Base-by-base conservation (phyloP, 2,797 vertebrate genomes). In the Acanthurus tractus region DNA sequence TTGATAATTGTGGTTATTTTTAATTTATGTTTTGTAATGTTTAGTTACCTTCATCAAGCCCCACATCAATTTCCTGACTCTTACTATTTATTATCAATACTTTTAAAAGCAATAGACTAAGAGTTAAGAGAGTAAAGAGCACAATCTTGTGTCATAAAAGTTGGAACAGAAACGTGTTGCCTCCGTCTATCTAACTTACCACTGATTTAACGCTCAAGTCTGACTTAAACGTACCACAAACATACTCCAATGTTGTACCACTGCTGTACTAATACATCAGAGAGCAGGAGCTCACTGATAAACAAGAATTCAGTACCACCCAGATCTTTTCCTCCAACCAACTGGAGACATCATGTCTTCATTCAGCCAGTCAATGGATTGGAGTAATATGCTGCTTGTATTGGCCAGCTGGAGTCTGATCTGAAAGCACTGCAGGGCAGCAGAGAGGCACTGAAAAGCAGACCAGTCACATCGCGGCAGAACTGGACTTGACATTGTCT, bases 21-120 rank as follows among this genome's bases (percentile, higher is more conserved):
- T 85, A 36, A 79, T 86, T 85, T 83, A 56, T 86, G 81, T 88
- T 88, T 84, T 90, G 70, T 85, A 79, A 52, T 49, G n/a, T 76
- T 74, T 78, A 74, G 68, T 91, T 91, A 78, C 50, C 55, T 78
- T 81, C 69, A 86, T 86, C 69, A 46, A 74, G 65, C 86, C 71
- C 75, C 75, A 25, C 56, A 46, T 71, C 70, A 34, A 78, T 75
- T 87, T 88, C 85, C 84, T 85, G 86, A 92, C 91, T 79, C 63
- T 78, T 40, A 9, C 10, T 74, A 76, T 88, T 89, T 85, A 84
- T 86, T 81, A 88, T 93, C 77, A 92, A 93, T 93, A 92, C 93
- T 95, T 92, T 92, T 76, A 94, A 96, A 97, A 97, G 97, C 97
- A 98, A 98, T 98, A 98, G 97, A 90, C 91, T 93, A 94, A 76